Evolutionary conservation across 2,797 vertebrate species (phyloP), one percentile per base, ranked within the genome.

Genomic region (Rhadinocentrus ornatus): DNA sequence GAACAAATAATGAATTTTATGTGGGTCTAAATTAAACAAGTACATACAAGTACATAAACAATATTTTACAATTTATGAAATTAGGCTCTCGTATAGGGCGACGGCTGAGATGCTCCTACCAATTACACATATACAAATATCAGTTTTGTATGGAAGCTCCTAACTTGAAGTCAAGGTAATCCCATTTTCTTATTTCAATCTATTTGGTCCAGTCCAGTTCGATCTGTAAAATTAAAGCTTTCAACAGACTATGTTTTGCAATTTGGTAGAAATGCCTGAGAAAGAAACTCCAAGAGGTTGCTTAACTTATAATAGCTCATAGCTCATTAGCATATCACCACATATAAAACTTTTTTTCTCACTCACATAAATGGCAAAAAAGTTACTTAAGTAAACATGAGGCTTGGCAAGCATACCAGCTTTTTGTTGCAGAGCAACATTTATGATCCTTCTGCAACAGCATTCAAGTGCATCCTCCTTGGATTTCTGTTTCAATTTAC

Each of bases 1-100:
- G 61, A 50, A 41, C 1, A 84, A 50, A 73, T 71, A 39, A 29
- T 26, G 27, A 69, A 67, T 46, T 48, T 27, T 35, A 15, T 1
- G 13, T 50, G 27, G 31, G 41, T 16, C 53, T 78, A 73, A 61
- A 58, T 54, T 31, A n/a, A 64, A 66, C 1, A 50, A 48, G 37
- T 35, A 31, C 2, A 54, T 24, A 10, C 27, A 37, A 27, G 13
- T 1, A 52, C 32, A 60, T 15, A 10, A 3, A n/a, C 48, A 50
- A 50, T 26, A 6, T 26, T 12, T 15, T 53, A 9, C 13, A 26
- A 53, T 35, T 20, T 22, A 20, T 37, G 32, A 34, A 22, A 58
- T n/a, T 22, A 8, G n/a, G 16, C 32, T 35, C 13, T 22, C 13
- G 15, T 24, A 15, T 3, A 24, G 11, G 11, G 16, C 5, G 18